Evolutionary conservation across 35 echinoderm and acorn worm genomes (phyloP).

Genomic region (Ophioderma brevispina): DNA sequence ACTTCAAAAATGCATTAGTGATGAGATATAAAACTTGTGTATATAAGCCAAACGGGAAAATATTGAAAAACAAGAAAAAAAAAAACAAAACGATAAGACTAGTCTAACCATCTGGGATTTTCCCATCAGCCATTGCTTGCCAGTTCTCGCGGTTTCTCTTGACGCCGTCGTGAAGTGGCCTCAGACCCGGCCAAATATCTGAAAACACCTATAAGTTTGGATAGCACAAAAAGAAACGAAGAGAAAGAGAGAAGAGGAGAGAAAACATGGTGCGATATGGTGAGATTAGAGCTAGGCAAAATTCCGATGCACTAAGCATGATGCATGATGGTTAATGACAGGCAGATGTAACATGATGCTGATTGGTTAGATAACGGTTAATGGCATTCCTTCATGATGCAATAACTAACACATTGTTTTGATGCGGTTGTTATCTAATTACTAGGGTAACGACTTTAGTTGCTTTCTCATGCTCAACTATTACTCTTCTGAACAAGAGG

Average conservation of each 20-base stretch:
- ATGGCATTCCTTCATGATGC: too few species aligned
- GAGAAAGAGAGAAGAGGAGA: constrained; percentile 14
- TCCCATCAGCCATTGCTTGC: constrained; percentile 84
- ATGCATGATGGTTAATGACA: not conserved
- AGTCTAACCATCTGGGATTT: constrained; percentile 88
- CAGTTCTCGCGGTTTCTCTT: constrained; percentile 92
- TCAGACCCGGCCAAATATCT: constrained; percentile 77
- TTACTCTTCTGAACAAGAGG: too few species aligned
- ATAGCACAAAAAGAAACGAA: constrained; percentile 37
- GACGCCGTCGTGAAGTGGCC: constrained; percentile 72
- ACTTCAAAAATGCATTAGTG: too few species aligned
- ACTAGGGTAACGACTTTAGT: too few species aligned
- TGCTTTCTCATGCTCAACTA: too few species aligned
- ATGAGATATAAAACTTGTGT: not conserved
- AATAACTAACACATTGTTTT: too few species aligned
- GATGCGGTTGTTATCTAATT: too few species aligned
- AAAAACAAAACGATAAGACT: constrained; percentile 1
- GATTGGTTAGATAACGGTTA: not conserved
- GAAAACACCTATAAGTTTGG: constrained; percentile 72
- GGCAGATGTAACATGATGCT: not conserved
- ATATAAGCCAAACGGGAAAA: not conserved
- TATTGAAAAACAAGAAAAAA: constrained; percentile 7
- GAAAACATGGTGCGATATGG: not conserved
- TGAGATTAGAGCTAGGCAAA: not conserved
- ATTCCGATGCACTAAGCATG: not conserved